A percentile compares a stretch with the other conserved stretches of the same genome.
Evolutionary conservation across 2,888 invertebrate genomes (phyloP).

Genomic region (Catonia carolina): DNA sequence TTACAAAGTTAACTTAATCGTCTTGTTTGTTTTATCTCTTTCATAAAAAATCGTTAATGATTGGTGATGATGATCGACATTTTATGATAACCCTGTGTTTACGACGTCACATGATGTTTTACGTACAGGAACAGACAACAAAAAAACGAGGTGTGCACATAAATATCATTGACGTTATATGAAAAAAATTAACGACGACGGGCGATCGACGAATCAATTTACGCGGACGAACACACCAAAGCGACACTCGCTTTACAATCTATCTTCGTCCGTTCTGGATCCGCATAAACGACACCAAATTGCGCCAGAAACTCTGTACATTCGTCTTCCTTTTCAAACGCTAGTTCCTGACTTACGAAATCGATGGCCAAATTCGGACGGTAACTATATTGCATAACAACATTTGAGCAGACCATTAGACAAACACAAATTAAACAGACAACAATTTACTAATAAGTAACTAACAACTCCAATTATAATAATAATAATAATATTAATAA

Average conservation of each 20-base stretch:
- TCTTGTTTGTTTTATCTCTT: too few relatives aligned
- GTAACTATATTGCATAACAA: conserved; percentile 65
- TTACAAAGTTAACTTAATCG: too few relatives aligned
- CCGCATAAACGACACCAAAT: conserved; percentile 67
- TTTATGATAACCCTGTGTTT: too few relatives aligned
- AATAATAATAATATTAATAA: too few relatives aligned
- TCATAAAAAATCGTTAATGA: too few relatives aligned
- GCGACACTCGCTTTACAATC: conserved; percentile 83
- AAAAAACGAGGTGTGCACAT: too few relatives aligned
- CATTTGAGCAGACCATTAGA: conserved; percentile 13
- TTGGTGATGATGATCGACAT: too few relatives aligned
- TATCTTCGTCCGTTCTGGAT: conserved; percentile 62
- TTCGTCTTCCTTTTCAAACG: conserved; percentile 75
- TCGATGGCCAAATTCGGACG: conserved; percentile 84
- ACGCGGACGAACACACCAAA: conserved; percentile 41
- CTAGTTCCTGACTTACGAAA: conserved; percentile 81
- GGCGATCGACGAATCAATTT: background rate
- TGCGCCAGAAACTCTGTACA: conserved; percentile 82
- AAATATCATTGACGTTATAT: too few relatives aligned
- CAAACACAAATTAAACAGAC: conserved; percentile 19
- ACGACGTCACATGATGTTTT: too few relatives aligned
- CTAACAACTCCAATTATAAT: too few relatives aligned
- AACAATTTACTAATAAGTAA: background rate
- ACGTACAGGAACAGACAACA: too few relatives aligned
- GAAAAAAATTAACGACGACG: too few relatives aligned